Conservation (phyloP, 2,888 invertebrate species). For the Heteromyza rotundicornis region DNA sequence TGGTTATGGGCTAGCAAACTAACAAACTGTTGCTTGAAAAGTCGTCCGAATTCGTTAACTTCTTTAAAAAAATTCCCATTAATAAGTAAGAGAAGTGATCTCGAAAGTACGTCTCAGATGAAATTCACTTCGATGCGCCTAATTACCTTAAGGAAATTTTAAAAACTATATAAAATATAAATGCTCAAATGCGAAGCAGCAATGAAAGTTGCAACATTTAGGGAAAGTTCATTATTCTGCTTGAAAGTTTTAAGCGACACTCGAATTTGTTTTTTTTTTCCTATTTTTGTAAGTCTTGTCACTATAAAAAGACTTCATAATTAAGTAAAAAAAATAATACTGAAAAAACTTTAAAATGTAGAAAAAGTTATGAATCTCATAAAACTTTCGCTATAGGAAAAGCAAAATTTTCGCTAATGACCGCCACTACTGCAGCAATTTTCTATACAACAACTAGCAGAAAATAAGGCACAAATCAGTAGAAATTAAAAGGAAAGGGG, state of each 20-base stretch:
- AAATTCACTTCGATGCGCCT: constrained; percentile 31
- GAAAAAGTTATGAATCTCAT: constrained; percentile 37
- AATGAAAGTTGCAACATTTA: constrained; percentile 34
- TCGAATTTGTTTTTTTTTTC: background rate
- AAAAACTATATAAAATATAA: constrained; percentile 1
- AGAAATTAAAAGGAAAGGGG: constrained; percentile 2
- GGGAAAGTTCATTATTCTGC: constrained; percentile 46
- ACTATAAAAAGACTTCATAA: constrained; percentile 51
- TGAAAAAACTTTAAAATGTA: background rate
- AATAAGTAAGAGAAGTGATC: too few relatives aligned
- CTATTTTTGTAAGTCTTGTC: constrained; percentile 34
- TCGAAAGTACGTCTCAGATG: too few relatives aligned
- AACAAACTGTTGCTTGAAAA: too few relatives aligned
- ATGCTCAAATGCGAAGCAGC: constrained; percentile 13
- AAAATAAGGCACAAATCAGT: constrained; percentile 2
- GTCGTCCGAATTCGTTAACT: too few relatives aligned
- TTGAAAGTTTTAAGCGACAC: constrained; percentile 49
- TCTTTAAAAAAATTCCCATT: too few relatives aligned
- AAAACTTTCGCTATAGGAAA: constrained; percentile 35
- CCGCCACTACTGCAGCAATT: constrained; percentile 24
- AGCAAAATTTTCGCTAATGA: constrained; percentile 32
- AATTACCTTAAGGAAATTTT: constrained; percentile 40
- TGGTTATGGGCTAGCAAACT: too few relatives aligned
- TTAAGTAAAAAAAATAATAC: constrained; percentile 44
- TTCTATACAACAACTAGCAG: constrained; percentile 23